Evolutionary conservation across 1,140 invertebrate genomes (phyloP), one percentile per base, ranked within the genome.

Genomic region (Heliconius hewitsoni): DNA sequence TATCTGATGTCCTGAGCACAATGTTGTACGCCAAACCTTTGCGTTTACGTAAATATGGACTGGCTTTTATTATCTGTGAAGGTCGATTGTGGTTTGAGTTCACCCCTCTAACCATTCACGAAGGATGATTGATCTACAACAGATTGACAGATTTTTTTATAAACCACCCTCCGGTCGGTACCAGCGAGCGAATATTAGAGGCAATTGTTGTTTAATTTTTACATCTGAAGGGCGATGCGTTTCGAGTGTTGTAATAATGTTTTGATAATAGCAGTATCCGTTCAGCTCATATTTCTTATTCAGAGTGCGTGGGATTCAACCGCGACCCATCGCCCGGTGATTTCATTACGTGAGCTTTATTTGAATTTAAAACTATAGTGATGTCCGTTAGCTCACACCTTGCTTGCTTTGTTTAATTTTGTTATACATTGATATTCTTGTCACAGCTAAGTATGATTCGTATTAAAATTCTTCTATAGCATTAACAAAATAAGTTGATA

Each of bases 131-230:
- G 93, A 94, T 94, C 93, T 92, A 87, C 92, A 82, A 89, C 89
- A 90, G 93, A 94, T 93, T 93, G 93, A 94, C 92, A 93, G 92
- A 86, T 93, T 94, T 94, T 84, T 94, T 94, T 93, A 89, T 87
- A 88, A 90, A 91, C 91, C 91, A 93, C 86, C 84, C 87, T 82
- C 87, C 88, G 88, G 87, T 91, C 84, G 88, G 86, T 85, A 92
- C 91, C 86, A 86, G 87, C 88, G 80, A 91, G 89, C 88, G 88
- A 93, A 92, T 94, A 94, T 94, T 94, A 94, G 93, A 94, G 92
- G 93, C 93, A 93, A 94, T 94, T 94, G 93, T 94, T 94, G 93
- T 94, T 94, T 93, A 94, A 94, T 94, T 94, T 94, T 94, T 93
- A 93, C 92, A 91, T 91, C 91, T 71, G 91, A 90, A 90, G 93